Evolutionary conservation across 2,888 invertebrate species (phyloP).

Genomic region (Formica aserva): DNA sequence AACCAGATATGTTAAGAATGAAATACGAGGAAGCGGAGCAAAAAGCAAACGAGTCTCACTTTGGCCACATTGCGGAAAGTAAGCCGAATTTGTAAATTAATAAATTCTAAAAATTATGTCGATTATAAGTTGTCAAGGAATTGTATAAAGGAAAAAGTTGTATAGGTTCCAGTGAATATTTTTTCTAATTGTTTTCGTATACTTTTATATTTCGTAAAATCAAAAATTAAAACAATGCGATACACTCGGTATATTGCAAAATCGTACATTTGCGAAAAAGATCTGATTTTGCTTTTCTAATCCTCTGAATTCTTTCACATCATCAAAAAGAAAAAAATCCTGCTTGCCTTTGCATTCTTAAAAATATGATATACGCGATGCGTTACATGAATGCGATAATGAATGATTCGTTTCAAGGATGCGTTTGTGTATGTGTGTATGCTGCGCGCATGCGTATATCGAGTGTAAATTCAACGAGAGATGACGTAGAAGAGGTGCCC

Average conservation of each 20-base stretch:
- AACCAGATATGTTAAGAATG: slow-evolving; percentile 73
- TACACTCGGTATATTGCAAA: background rate
- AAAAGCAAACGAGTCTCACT: slow-evolving; percentile 58
- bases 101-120: background rate
- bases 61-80: slow-evolving; percentile 41
- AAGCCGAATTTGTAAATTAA: slow-evolving; percentile 17
- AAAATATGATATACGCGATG: background rate
- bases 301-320: background rate
- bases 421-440: slow-evolving; percentile 40
- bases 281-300: background rate
- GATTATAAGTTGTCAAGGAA: background rate
- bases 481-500: slow-evolving; percentile 75
- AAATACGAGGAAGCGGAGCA: slow-evolving; percentile 49
- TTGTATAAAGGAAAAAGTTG: background rate
- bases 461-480: slow-evolving; percentile 64
- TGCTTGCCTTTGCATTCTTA: background rate
- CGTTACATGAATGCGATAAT: slow-evolving; percentile 49
- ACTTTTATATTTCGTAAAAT: slow-evolving; percentile 9
- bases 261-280: background rate
- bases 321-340: background rate
- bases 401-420: slow-evolving; percentile 67
- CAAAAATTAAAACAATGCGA: background rate
- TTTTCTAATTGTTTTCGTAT: background rate
- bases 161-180: background rate
- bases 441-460: slow-evolving; percentile 59